phyloP scores from a whole-genome alignment of 2,888 invertebrate species.

The Mesorhabditis spiculigera region DNA sequence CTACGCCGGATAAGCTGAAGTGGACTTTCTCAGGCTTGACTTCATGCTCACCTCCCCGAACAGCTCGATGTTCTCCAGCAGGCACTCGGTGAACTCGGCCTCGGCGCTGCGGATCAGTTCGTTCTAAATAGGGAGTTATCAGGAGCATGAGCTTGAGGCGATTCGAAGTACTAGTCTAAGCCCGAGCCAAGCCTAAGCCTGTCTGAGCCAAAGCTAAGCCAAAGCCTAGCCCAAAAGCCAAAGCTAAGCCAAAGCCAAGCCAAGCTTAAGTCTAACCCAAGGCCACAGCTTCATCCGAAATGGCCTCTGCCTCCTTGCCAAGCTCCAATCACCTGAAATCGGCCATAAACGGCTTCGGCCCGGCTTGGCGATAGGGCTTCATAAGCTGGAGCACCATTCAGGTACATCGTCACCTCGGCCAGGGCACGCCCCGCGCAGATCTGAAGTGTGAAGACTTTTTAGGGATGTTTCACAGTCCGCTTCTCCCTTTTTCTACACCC shows the following conservation, averaged over 20 bases:
- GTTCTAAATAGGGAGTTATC: slow-evolving; percentile 14
- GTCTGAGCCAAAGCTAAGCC: no score
- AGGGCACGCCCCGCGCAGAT: not conserved
- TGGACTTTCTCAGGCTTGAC: not conserved
- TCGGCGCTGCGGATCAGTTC: slow-evolving; percentile 32
- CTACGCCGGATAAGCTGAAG: not conserved
- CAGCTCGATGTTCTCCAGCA: slow-evolving; percentile 38
- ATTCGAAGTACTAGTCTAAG: no score
- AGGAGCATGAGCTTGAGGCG: no score
- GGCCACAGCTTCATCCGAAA: no score
- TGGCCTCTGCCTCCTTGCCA: no score
- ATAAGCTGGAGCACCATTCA: slow-evolving; percentile 19
- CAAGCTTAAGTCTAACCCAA: no score
- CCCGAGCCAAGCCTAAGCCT: no score
- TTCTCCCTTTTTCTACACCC: no score
- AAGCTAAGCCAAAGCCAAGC: no score
- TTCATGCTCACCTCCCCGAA: slow-evolving; percentile 27
- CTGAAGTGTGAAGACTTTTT: not conserved
- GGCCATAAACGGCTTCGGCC: slow-evolving; percentile 33
- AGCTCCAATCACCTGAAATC: slow-evolving; percentile 26
- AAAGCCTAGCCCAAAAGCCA: no score
- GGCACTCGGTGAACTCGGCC: slow-evolving; percentile 36
- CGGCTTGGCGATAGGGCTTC: slow-evolving; percentile 32
- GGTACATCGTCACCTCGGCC: not conserved
- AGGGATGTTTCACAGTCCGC: not conserved